Base-by-base conservation (phyloP, 2,113 vertebrate genomes). In the Scomber scombrus region DNA sequence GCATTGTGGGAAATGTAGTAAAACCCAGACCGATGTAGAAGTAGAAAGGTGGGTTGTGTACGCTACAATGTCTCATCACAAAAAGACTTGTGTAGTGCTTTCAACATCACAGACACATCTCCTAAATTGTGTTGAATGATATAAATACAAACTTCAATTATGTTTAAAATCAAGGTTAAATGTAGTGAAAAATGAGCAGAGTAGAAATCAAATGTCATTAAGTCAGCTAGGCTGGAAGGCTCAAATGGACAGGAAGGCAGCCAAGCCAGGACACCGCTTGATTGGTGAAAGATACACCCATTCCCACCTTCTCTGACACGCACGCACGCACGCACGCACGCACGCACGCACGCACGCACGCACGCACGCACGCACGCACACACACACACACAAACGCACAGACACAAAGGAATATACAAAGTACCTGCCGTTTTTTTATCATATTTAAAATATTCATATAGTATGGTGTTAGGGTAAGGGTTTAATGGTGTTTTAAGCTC, bases 101-200 rank as follows among this genome's bases (percentile, higher is more conserved):
- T 57, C 15, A 57, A 49, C 0, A 40, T 40, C 34, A 40, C 34
- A 9, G 8, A 40, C 23, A 19, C n/a, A 18, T 63, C 34, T 58
- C 26, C 34, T 10, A 40, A 71, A 70, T 77, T 78, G 69, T 19
- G 0, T 49, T 63, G 78, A 83, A 70, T 69, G 46, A 80, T 77
- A 78, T 78, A 69, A 62, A 72, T 76, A 72, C 45, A 66, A 75
- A 81, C 54, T 50, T 64, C 54, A 82, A 50, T 82, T 60, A 60
- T 68, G 45, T 81, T 81, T 64, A 40, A 84, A 75, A 83, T 76
- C 61, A 85, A 64, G 52, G 78, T 85, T 90, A 86, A 89, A 82
- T 88, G 78, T 82, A 74, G 71, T 80, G 83, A 88, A 68, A 88
- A 84, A 85, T 82, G 40, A 89, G 65, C 54, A 18, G 5, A 43